Conservation (phyloP, 2,797 vertebrate species). For the Podarcis siculus region DNA sequence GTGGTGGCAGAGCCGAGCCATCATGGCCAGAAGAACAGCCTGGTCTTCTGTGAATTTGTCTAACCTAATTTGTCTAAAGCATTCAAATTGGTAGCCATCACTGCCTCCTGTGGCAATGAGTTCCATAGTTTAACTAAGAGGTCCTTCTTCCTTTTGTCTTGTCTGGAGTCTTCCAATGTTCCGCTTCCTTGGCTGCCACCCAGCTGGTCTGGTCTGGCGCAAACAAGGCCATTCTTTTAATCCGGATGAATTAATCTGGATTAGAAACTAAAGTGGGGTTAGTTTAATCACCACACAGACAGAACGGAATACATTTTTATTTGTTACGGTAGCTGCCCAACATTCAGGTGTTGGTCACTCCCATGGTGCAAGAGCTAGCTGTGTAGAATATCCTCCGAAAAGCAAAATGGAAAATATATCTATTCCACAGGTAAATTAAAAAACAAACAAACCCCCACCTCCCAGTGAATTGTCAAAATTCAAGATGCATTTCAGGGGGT, state of each 20-base stretch:
- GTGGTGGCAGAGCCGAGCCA: too few species aligned
- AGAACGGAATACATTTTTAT: not conserved
- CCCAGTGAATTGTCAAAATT: not conserved
- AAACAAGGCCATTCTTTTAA: not conserved
- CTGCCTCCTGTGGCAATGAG: too few species aligned
- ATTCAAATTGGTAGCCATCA: too few species aligned
- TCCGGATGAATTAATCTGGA: not conserved
- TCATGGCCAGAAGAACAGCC: too few species aligned
- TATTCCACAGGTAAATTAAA: too few species aligned
- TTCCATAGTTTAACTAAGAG: too few species aligned
- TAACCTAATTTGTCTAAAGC: too few species aligned
- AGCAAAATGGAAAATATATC: not conserved
- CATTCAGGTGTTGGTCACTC: too few species aligned
- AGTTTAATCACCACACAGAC: not conserved
- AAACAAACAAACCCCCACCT: too few species aligned
- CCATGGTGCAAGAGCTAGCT: not conserved
- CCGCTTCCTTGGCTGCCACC: not conserved
- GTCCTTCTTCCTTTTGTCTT: too few species aligned
- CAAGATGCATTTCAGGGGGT: not conserved
- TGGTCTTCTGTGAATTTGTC: too few species aligned
- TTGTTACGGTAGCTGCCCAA: not conserved
- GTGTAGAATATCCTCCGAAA: not conserved
- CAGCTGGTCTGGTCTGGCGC: not conserved
- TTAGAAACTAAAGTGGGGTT: not conserved
- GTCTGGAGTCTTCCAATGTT: too few species aligned